Conservation (phyloP, 2,113 vertebrate species). For the Perca fluviatilis region DNA sequence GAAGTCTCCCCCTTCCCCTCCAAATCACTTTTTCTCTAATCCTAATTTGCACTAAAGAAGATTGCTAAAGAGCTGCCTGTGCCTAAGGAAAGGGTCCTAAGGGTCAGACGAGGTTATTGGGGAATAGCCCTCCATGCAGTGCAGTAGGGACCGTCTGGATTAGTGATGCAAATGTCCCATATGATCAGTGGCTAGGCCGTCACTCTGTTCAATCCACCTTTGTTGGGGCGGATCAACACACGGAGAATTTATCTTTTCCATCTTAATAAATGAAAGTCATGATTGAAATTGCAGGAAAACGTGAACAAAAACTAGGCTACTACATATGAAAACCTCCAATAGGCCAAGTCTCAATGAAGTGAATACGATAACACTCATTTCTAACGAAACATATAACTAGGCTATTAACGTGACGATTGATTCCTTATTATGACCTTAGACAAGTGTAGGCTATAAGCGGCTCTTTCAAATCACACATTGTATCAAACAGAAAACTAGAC, state of each 20-base stretch:
- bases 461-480: background rate
- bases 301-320: background rate
- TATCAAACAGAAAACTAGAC: background rate
- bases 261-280: background rate
- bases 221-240: background rate
- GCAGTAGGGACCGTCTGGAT: constrained; percentile 71
- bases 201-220: constrained; percentile 41
- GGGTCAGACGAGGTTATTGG: constrained; percentile 72
- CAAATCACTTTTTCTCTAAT: constrained; percentile 72
- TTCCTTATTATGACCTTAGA: no score
- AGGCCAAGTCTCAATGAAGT: background rate
- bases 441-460: no score
- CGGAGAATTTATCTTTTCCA: background rate
- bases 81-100: constrained; percentile 69
- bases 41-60: constrained; percentile 82
- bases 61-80: constrained; percentile 58
- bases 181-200: constrained; percentile 47
- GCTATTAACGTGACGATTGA: background rate
- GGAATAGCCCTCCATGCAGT: constrained; percentile 63
- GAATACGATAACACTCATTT: background rate
- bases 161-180: constrained; percentile 75
- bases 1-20: constrained; percentile 22
- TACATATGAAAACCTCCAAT: background rate
- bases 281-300: background rate
- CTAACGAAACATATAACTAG: rapidly evolving